Base-by-base conservation (phyloP, 2,797 vertebrate species). In the Sarcoramphus papa region DNA sequence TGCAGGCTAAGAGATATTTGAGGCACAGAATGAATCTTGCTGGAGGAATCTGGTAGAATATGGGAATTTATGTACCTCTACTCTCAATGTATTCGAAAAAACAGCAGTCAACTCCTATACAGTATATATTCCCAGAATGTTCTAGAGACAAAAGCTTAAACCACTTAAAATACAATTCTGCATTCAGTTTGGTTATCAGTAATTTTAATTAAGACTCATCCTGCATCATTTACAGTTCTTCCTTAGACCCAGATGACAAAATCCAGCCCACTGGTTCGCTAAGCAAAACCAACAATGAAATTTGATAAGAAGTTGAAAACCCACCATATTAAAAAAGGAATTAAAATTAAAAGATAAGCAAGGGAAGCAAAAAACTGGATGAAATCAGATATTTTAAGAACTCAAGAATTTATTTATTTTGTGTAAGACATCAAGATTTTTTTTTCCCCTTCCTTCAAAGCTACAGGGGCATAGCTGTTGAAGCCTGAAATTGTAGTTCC, bases 401-500 rank as follows among this genome's bases (percentile, higher is more conserved):
- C 86, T 83, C n/a, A 75, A 50, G 27, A 95, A 97, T 95, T 95
- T 97, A 95, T 94, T 96, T 96, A 93, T 93, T 95, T 94, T 92
- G 62, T 92, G 21, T 77, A 96, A 96, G 94, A 97, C 88, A 95
- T 67, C 33, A 92, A 94, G 88, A 48, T 20, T 83, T 92, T 95
- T 77, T 90, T 64, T 13, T 2, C 9, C n/a, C 64, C 31, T 63
- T 88, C 57, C 62, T 96, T 97, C 91, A 97, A 96, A 98, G 97
- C 94, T 96, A 95, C 54, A 92, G 85, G 50, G 68, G 59, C 78
- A 97, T 97, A 97, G 96, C 93, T 97, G 92, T 93, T 95, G 91
- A 97, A 96, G 89, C 60, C 72, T 97, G 92, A 98, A 97, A 97
- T 83, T 96, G 93, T 95, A 98, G 97, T 98, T 98, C 97, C 92